Base-by-base conservation (phyloP, 2,797 vertebrate genomes). In the Chelon labrosus region DNA sequence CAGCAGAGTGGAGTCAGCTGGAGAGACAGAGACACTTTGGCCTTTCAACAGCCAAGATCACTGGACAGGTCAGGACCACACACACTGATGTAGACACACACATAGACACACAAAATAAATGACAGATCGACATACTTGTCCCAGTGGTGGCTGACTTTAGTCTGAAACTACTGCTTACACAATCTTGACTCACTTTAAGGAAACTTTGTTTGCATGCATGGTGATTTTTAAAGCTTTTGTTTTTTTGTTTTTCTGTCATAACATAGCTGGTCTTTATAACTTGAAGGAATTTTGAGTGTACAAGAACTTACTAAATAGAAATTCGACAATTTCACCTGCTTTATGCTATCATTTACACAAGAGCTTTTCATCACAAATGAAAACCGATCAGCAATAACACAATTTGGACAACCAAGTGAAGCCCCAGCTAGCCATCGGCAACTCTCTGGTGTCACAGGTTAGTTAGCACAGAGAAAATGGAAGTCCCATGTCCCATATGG, bases 11-110 rank as follows among this genome's bases (percentile, higher is more conserved):
- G 88, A 92, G 93, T 93, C 93, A 94, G 92, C 94, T 94, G 93
- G 86, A 90, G 88, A 92, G 91, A 79, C 84, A 78, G 86, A 91
- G 82, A 89, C 89, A 90, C 88, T 91, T 89, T 91, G 88, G 90
- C 85, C 88, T 93, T 93, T 95, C 91, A 93, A 92, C 89, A 87
- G 87, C 76, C 81, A 90, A 73, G 78, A 88, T 91, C 89, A 88
- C 88, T 87, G 87, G 91, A 91, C 91, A 91, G 93, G 93, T 94
- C 93, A 94, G 91, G 92, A 93, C 94, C 95, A 95, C 94, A 94
- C 94, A 95, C 91, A 93, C 67, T 62, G 80, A 73, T 17, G 14
- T 59, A 56, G 38, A 59, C 74, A 83, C 88, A 85, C 84, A 90
- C 87, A 91, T 83, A 76, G 73, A 90, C 86, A 91, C 86, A 84